Evolutionary conservation across 2,888 invertebrate genomes (phyloP).

Genomic region (Drosophila greeni): DNA sequence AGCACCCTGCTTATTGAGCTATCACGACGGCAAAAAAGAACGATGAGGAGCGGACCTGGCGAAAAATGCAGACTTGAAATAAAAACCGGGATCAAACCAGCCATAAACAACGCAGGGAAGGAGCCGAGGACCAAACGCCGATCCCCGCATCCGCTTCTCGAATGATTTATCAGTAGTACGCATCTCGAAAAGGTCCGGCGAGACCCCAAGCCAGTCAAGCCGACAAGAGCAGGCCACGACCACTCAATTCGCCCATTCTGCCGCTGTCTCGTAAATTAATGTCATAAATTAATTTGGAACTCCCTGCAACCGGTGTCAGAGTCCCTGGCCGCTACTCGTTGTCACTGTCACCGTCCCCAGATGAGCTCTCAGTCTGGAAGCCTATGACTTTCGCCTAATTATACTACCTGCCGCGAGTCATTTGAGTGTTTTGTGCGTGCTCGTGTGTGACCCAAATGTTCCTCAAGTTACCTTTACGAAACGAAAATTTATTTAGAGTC

Average conservation of each 20-base stretch:
- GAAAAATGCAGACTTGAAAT: background rate
- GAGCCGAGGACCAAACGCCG: conserved; percentile 11
- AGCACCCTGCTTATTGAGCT: conserved; percentile 49
- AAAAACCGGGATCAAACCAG: conserved; percentile 3
- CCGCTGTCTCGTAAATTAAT: conserved; percentile 73
- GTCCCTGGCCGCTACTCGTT: conserved; percentile 11
- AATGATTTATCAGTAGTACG: conserved; percentile 62
- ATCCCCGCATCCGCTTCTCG: conserved; percentile 48
- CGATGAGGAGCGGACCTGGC: background rate
- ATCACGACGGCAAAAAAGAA: conserved; percentile 32
- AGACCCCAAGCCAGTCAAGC: conserved; percentile 23
- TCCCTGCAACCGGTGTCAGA: conserved; percentile 55
- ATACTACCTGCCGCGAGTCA: conserved; percentile 48
- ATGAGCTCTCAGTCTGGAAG: conserved; percentile 16
- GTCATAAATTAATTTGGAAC: conserved; percentile 74
- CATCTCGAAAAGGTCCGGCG: conserved; percentile 41
- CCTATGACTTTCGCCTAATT: conserved; percentile 18
- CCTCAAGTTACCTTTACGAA: conserved; percentile 69
- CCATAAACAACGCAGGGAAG: conserved; percentile 22
- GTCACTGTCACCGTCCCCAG: conserved; percentile 8
- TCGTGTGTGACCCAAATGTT: conserved; percentile 64
- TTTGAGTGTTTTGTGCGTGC: conserved; percentile 32
- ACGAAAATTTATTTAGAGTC: conserved; percentile 33
- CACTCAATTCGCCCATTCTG: conserved; percentile 64
- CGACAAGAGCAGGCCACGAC: conserved; percentile 36